Percentiles rank a stretch among this genome's conserved stretches.
phyloP scores from a whole-genome alignment of 2,797 vertebrate genomes.

The Malurus splendens region DNA sequence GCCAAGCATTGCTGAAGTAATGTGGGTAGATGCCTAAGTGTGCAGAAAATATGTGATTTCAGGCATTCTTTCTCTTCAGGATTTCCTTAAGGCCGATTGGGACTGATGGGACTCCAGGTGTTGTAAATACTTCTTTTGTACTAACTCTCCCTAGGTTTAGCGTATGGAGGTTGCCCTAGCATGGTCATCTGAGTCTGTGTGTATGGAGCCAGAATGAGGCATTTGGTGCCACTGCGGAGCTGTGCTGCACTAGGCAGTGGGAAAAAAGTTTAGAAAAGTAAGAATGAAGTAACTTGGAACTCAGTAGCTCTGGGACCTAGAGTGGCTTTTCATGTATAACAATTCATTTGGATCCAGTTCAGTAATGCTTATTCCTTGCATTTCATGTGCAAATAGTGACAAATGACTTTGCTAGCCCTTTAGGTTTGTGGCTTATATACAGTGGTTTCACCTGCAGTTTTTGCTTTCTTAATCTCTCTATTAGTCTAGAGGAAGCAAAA shows the following conservation, averaged over 20 bases:
- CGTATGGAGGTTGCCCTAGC: rapidly evolving
- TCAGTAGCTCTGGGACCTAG: neutral
- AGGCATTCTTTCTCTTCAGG: neutral
- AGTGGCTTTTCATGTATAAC: neutral
- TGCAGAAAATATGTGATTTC: neutral
- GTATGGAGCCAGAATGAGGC: neutral
- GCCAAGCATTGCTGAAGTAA: neutral
- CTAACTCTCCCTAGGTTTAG: neutral
- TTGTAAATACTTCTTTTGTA: neutral
- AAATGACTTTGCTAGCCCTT: neutral
- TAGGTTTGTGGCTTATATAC: neutral
- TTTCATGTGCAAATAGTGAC: neutral
- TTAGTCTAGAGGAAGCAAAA: neutral
- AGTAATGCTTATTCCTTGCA: neutral
- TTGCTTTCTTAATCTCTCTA: neutral
- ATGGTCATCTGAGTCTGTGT: rapidly evolving
- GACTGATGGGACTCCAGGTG: neutral
- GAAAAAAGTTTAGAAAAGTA: neutral
- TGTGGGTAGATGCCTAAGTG: neutral
- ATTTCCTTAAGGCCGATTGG: neutral
- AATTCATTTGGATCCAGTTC: neutral
- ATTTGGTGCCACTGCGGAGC: neutral
- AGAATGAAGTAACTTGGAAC: neutral
- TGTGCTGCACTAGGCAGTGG: neutral
- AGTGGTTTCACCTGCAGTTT: neutral